A percentile compares a stretch with the other conserved stretches of the same genome.
Conservation (phyloP, 1,140 invertebrate genomes). For the Magallana angulata region DNA sequence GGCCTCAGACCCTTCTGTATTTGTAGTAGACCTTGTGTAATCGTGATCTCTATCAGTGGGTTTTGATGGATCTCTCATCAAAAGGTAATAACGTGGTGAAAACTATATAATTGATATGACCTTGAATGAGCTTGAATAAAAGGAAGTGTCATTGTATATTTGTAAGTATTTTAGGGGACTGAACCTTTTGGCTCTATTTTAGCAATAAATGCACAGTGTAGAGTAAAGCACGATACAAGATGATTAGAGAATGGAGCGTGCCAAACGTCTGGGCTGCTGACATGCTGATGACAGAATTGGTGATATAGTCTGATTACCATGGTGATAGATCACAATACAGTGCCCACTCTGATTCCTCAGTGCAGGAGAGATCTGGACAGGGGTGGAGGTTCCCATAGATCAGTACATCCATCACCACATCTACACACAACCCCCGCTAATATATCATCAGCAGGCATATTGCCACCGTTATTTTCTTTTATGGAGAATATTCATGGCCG, state of each 20-base stretch:
- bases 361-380: neutral
- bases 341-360: conserved; percentile 1
- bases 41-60: no score
- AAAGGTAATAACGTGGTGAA: no score
- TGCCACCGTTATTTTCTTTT: conserved; percentile 16
- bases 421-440: neutral
- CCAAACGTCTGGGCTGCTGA: conserved; percentile 3
- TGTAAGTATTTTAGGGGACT: no score
- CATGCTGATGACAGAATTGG: conserved; percentile 1
- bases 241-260: neutral
- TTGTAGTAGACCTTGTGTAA: no score
- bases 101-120: no score
- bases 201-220: neutral
- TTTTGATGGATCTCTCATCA: no score
- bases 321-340: conserved; percentile 18
- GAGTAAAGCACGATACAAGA: neutral
- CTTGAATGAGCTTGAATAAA: no score
- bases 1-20: neutral
- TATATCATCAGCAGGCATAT: conserved; percentile 18
- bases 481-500: conserved; percentile 24
- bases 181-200: no score
- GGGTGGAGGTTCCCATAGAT: neutral
- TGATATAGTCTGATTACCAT: neutral
- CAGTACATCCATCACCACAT: conserved; percentile 4
- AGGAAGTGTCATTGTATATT: no score